Conservation (phyloP, 2,888 invertebrate genomes). For the Hypolimnas misippus region DNA sequence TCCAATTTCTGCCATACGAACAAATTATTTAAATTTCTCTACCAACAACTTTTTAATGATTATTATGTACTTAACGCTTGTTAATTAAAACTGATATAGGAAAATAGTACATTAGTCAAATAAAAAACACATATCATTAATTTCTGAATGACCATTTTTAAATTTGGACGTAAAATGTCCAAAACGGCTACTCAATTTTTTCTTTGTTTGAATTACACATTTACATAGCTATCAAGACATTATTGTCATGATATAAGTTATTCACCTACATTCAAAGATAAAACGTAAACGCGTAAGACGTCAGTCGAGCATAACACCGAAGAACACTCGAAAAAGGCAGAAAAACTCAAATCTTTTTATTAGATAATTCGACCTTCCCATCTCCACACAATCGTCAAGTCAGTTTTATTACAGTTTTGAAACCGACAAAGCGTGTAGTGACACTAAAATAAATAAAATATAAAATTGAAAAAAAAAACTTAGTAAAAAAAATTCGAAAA, state of each 20-base stretch:
- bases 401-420: slow-evolving; percentile 27
- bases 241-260: neutral
- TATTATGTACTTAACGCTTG: no score
- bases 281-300: neutral
- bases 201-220: neutral
- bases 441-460: slow-evolving; percentile 6
- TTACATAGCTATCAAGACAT: neutral
- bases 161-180: no score
- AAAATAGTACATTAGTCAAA: no score
- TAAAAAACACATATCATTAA: no score
- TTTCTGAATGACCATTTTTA: neutral
- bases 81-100: no score
- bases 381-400: slow-evolving; percentile 13
- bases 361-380: slow-evolving; percentile 36
- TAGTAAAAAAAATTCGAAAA: no score
- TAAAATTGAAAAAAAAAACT: slow-evolving; percentile 2
- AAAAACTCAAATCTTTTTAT: slow-evolving; percentile 23
- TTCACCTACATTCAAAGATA: slow-evolving; percentile 10
- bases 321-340: slow-evolving; percentile 17
- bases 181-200: no score
- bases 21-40: no score
- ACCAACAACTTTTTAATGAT: no score
- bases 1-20: no score
- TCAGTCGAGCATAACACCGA: neutral
- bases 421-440: slow-evolving; percentile 17